These are phyloP conservation scores for Catocala sponsa DNA, from an alignment of 2,888 invertebrate species.

Conservation along the genomic window DNA sequence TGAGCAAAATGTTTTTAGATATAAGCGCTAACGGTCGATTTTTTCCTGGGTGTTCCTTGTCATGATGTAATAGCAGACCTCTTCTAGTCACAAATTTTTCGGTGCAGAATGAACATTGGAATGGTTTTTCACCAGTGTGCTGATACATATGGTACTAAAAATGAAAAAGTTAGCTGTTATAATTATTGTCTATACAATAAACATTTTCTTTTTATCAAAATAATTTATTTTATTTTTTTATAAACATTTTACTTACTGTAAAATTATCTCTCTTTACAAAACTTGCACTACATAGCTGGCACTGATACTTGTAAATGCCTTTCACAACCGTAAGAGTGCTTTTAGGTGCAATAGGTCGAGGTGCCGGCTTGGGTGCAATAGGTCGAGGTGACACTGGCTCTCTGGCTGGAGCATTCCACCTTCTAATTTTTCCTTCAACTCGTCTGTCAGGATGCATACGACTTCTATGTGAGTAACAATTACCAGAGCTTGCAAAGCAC, in stretches of 20 bases:
- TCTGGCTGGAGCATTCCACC: slow-evolving; percentile 18
- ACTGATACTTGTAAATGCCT: slow-evolving; percentile 69
- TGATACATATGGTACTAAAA: slow-evolving; percentile 83
- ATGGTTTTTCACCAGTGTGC: slow-evolving; percentile 97
- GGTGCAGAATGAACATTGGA: slow-evolving; percentile 93
- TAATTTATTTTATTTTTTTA: not conserved
- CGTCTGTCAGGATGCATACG: slow-evolving; percentile 90
- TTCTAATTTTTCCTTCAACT: slow-evolving; percentile 47
- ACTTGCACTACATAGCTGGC: slow-evolving; percentile 70
- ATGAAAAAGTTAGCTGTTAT: slow-evolving; percentile 9
- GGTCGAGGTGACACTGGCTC: slow-evolving; percentile 32
- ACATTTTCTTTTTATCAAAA: not conserved
- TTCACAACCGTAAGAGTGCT: slow-evolving; percentile 52
- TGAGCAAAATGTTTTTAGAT: slow-evolving; percentile 66
- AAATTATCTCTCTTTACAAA: slow-evolving; percentile 76
- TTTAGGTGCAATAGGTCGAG: slow-evolving; percentile 34
- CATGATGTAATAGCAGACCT: slow-evolving; percentile 75
- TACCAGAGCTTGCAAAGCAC: slow-evolving; percentile 91
- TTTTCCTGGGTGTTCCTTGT: slow-evolving; percentile 66
- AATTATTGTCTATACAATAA: no score
- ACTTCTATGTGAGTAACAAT: slow-evolving; percentile 92
- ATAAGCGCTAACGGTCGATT: slow-evolving; percentile 68
- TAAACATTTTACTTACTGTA: slow-evolving; percentile 62
- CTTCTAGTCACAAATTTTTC: slow-evolving; percentile 74
- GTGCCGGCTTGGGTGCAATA: slow-evolving; percentile 25